Percentiles rank a stretch among this genome's conserved stretches.
These are phyloP conservation scores for Falco rusticolus DNA, from an alignment of 2,797 vertebrate genomes.

Conservation along the genomic window DNA sequence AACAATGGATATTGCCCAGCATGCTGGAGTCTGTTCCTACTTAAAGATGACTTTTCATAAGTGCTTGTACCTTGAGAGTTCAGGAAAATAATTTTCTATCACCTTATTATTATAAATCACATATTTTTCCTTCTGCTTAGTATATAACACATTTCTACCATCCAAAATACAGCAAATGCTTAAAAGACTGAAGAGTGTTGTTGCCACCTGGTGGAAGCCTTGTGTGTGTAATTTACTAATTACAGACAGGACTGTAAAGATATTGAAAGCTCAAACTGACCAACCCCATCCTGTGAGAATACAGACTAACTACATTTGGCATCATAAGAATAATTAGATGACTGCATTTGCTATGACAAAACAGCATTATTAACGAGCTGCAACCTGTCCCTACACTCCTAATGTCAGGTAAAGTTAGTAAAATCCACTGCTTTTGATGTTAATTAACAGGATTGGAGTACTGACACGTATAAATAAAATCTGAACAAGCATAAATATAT, in stretches of 20 bases:
- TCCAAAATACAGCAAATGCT: background rate
- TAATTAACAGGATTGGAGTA: background rate
- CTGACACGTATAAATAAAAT: background rate
- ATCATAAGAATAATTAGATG: background rate
- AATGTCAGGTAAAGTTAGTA: background rate
- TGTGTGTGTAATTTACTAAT: background rate
- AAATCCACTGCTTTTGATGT: background rate
- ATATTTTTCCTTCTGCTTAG: background rate
- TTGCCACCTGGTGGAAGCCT: conserved; percentile 47
- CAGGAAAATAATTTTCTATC: background rate
- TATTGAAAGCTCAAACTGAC: background rate
- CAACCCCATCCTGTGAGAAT: background rate
- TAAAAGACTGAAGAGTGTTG: background rate
- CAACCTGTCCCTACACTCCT: background rate
- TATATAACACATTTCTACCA: background rate
- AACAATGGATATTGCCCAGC: background rate
- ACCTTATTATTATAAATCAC: background rate
- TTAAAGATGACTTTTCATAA: background rate
- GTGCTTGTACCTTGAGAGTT: background rate
- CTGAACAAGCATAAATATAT: background rate
- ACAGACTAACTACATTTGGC: background rate
- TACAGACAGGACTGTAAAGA: background rate
- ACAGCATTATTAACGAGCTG: background rate
- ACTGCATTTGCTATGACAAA: background rate
- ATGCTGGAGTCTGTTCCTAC: background rate